Conservation (phyloP, 2,888 invertebrate genomes). For the Calliphora vomitoria region DNA sequence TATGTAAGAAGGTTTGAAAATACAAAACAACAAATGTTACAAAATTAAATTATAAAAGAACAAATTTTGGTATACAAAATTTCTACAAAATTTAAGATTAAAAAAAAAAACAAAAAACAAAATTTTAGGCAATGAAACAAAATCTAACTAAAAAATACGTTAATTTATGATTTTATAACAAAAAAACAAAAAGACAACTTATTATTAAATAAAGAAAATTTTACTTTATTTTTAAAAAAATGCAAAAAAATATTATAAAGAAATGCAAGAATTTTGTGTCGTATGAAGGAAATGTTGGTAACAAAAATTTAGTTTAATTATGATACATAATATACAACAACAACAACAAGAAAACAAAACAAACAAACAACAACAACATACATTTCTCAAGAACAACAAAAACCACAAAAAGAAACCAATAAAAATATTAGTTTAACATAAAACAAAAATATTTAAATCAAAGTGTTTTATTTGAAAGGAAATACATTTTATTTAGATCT, state of each 20-base stretch:
- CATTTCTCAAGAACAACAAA: slow-evolving; percentile 62
- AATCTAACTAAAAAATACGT: slow-evolving; percentile 52
- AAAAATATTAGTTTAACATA: slow-evolving; percentile 68
- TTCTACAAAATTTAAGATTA: slow-evolving; percentile 66
- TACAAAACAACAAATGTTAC: slow-evolving; percentile 56
- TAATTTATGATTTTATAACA: slow-evolving; percentile 66
- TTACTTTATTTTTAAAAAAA: slow-evolving; percentile 65
- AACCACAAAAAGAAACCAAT: slow-evolving; percentile 52
- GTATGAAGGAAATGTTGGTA: slow-evolving; percentile 56
- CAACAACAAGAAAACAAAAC: slow-evolving; percentile 20
- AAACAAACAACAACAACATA: slow-evolving; percentile 39
- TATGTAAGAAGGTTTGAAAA: slow-evolving; percentile 69
- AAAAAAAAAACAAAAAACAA: slow-evolving; percentile 61
- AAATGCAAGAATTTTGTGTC: slow-evolving; percentile 48
- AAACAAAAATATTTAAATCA: slow-evolving; percentile 48
- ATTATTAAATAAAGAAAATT: slow-evolving; percentile 55
- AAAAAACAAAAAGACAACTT: slow-evolving; percentile 51
- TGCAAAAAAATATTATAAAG: slow-evolving; percentile 17
- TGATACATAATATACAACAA: slow-evolving; percentile 60
- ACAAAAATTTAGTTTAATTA: slow-evolving; percentile 65
- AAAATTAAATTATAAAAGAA: slow-evolving; percentile 66
- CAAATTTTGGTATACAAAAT: slow-evolving; percentile 74
- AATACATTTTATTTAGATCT: not conserved
- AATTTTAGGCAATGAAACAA: slow-evolving; percentile 71
- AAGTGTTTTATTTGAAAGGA: slow-evolving; percentile 35